Percentiles rank a stretch among this genome's conserved stretches.
These are phyloP conservation scores for Daubentonia madagascariensis DNA, from an alignment of 2,113 vertebrate species.

Conservation along the genomic window DNA sequence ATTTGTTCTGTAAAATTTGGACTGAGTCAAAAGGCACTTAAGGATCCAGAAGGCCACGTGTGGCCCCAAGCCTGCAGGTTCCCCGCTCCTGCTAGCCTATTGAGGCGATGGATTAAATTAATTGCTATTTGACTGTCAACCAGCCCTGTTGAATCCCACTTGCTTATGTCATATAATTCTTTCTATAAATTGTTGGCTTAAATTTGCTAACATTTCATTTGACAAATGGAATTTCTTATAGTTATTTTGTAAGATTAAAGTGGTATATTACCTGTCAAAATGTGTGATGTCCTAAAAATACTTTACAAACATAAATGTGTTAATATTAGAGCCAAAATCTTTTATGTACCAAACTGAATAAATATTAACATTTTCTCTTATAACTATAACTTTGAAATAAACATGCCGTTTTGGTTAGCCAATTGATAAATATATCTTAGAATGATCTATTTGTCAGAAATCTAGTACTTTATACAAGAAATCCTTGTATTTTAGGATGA, in stretches of 20 bases:
- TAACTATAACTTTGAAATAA: not conserved
- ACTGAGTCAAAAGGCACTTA: too few relatives aligned
- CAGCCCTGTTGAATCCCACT: not conserved
- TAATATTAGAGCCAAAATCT: not conserved
- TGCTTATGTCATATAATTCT: not conserved
- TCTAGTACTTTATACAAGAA: not conserved
- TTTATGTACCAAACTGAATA: not conserved
- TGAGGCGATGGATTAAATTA: not conserved
- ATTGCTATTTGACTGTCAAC: not conserved
- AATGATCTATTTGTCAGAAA: not conserved
- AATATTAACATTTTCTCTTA: not conserved
- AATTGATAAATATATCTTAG: not conserved
- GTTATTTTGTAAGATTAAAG: not conserved
- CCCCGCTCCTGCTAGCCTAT: too few relatives aligned
- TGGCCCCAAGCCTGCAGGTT: too few relatives aligned
- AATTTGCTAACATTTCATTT: not conserved
- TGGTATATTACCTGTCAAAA: not conserved
- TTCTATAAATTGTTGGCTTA: not conserved
- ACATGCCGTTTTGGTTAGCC: not conserved
- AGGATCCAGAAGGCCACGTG: too few relatives aligned
- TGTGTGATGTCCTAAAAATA: not conserved
- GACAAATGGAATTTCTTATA: not conserved
- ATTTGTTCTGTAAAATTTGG: too few relatives aligned
- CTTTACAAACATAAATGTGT: not conserved
- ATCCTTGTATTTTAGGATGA: not conserved